These are phyloP conservation scores for Leucania comma DNA, from an alignment of 2,888 invertebrate genomes.

Conservation along the genomic window DNA sequence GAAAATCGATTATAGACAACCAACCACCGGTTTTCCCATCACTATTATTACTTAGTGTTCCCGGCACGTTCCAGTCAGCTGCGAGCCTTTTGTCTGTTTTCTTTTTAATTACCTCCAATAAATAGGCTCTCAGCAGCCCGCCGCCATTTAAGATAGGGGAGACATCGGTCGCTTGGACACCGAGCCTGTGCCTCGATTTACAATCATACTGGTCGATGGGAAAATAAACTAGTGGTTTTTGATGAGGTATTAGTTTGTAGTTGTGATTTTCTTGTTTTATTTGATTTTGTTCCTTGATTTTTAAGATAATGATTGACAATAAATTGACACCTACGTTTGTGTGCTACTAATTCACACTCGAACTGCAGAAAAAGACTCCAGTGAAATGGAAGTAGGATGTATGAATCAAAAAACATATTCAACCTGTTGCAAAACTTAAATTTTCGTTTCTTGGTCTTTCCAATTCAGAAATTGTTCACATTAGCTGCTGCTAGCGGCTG, in stretches of 20 bases:
- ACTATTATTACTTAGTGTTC: constrained; percentile 76
- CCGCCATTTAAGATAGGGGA: constrained; percentile 74
- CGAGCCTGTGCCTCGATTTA: constrained; percentile 55
- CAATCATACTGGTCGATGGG: constrained; percentile 44
- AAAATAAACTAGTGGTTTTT: constrained; percentile 29
- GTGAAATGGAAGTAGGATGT: no score
- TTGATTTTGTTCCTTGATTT: no score
- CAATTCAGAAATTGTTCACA: no score
- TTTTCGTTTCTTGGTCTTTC: no score
- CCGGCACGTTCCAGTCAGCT: constrained; percentile 85
- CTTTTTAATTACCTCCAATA: constrained; percentile 89
- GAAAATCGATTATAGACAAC: constrained; percentile 12
- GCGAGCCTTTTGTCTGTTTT: constrained; percentile 87
- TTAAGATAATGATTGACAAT: no score
- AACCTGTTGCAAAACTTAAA: no score
- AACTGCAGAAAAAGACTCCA: no score
- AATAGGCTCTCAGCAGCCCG: constrained; percentile 77
- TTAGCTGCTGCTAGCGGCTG: no score
- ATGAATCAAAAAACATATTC: no score
- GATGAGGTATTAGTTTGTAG: not conserved
- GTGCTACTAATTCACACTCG: no score
- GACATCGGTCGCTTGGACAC: constrained; percentile 57
- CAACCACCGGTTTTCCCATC: constrained; percentile 27
- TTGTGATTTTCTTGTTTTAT: no score
- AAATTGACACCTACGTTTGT: no score